Base-by-base conservation (phyloP, 2,888 invertebrate species). In the Orthosia cruda region DNA sequence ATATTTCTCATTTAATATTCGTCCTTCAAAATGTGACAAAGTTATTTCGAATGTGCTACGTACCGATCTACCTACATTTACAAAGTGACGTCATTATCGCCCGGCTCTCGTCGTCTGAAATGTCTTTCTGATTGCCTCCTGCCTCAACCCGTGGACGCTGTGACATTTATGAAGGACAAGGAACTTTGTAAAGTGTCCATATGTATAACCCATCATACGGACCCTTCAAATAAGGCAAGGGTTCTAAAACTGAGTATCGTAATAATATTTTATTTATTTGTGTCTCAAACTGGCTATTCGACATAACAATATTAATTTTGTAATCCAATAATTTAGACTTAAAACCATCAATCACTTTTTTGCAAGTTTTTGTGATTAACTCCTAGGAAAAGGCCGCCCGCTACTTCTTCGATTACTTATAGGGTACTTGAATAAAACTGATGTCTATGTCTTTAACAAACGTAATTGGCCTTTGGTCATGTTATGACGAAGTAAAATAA, bases 91-190 rank as follows among this genome's bases (percentile, higher is more conserved):
- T 83, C 26, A 26, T 26, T 26, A 26, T 26, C 26, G 26, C 26
- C 26, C 26, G 26, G 26, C 26, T 26, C 26, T 26, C 26, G 26
- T 0, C 26, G 26, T 26, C 26, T 26, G 26, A 26, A 26, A 26
- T 26, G 4, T 26, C 26, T 26, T 26, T 4, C n/a, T n/a, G 91
- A 91, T 91, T 92, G 87, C 89, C 88, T 85, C 84, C 87, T 84
- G 76, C 77, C 26, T 26, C 26, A 3, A 3, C 26, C 77, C 75
- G 77, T 75, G 76, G 71, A 72, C 79, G 80, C 77, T 87, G 81
- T 85, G 85, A 87, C 86, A 87, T 89, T 88, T 89, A 88, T 87
- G 86, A 84, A 86, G 80, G 82, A 87, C 81, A 83, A 86, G 86
- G 4, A 26, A 4, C 26, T 26, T 4, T 26, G 26, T 26, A 26